Conservation (phyloP, 2,888 invertebrate species). For the Meteorus cinctellus region DNA sequence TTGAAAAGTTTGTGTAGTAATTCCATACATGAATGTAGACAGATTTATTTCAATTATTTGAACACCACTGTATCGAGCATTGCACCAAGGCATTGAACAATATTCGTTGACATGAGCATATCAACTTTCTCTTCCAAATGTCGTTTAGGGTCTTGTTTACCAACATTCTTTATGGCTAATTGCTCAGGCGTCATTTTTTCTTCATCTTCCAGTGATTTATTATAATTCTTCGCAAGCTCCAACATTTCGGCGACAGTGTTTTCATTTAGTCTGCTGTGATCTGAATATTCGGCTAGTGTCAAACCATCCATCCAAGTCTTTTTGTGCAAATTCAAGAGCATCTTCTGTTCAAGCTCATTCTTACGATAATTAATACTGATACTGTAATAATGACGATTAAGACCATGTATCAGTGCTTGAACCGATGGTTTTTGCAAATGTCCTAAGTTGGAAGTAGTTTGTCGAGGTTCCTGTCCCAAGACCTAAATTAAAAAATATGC, state of each 20-base stretch:
- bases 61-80: conserved; percentile 96
- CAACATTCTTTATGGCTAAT: conserved; percentile 99
- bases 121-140: conserved; percentile 99
- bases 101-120: conserved; percentile 96
- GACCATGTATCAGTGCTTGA: conserved; percentile 98
- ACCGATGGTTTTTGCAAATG: conserved; percentile 99
- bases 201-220: conserved; percentile 98
- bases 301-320: conserved; percentile 99
- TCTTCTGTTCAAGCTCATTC: conserved; percentile 99
- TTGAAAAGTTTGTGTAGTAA: conserved; percentile 34
- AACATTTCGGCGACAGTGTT: conserved; percentile 97
- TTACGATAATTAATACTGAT: conserved; percentile 99
- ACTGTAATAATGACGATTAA: conserved; percentile 99
- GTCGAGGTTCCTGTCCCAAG: conserved; percentile 97
- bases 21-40: conserved; percentile 42
- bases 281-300: conserved; percentile 91
- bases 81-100: conserved; percentile 97
- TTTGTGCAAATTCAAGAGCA: conserved; percentile 98
- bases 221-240: conserved; percentile 97
- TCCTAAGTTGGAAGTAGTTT: conserved; percentile 98
- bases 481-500: conserved; percentile 58
- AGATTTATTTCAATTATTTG: conserved; percentile 77
- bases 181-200: conserved; percentile 99
- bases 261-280: conserved; percentile 95
- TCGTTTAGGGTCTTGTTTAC: conserved; percentile 98